Conservation (phyloP, 2,797 vertebrate species). For the Danio tinwini region DNA sequence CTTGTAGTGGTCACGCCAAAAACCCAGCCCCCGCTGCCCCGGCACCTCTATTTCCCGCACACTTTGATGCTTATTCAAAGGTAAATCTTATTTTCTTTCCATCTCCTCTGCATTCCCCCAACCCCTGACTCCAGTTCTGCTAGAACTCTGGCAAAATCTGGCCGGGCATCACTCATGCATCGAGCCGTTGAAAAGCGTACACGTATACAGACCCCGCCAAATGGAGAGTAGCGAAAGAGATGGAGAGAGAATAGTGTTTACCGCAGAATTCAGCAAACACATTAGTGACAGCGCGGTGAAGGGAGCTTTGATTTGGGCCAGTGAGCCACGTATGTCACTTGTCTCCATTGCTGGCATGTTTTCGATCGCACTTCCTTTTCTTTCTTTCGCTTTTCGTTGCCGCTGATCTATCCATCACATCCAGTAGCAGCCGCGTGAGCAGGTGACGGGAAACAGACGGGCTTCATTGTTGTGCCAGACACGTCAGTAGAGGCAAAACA, state of each 20-base stretch:
- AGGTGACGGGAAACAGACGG: slow-evolving; percentile 66
- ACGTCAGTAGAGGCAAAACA: slow-evolving; percentile 63
- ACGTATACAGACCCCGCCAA: slow-evolving; percentile 13
- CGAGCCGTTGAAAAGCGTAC: slow-evolving; percentile 32
- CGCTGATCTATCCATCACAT: slow-evolving; percentile 72
- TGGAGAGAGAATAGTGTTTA: slow-evolving; percentile 7
- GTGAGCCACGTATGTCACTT: slow-evolving; percentile 68
- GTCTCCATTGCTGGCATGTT: slow-evolving; percentile 63
- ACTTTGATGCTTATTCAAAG: slow-evolving; percentile 47
- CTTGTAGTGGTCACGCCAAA: slow-evolving; percentile 38
- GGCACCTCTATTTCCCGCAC: slow-evolving; percentile 17
- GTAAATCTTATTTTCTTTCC: slow-evolving; percentile 47
- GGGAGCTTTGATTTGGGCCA: slow-evolving; percentile 73
- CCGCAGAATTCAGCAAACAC: slow-evolving; percentile 59
- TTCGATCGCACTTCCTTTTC: slow-evolving; percentile 53
- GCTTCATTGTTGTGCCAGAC: slow-evolving; percentile 72
- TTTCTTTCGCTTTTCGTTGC: slow-evolving; percentile 57
- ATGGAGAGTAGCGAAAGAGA: slow-evolving; percentile 18
- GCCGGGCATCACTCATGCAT: slow-evolving; percentile 53
- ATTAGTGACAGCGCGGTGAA: slow-evolving; percentile 72
- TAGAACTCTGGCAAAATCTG: slow-evolving; percentile 41
- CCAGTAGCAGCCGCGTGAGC: slow-evolving; percentile 62
- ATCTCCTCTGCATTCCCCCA: slow-evolving; percentile 45
- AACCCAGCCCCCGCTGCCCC: slow-evolving; percentile 20
- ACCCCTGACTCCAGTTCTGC: slow-evolving; percentile 1